A percentile compares a stretch with the other conserved stretches of the same genome.
Conservation (phyloP, 92 coral and sea anemone genomes). For the Phenganax marumi region DNA sequence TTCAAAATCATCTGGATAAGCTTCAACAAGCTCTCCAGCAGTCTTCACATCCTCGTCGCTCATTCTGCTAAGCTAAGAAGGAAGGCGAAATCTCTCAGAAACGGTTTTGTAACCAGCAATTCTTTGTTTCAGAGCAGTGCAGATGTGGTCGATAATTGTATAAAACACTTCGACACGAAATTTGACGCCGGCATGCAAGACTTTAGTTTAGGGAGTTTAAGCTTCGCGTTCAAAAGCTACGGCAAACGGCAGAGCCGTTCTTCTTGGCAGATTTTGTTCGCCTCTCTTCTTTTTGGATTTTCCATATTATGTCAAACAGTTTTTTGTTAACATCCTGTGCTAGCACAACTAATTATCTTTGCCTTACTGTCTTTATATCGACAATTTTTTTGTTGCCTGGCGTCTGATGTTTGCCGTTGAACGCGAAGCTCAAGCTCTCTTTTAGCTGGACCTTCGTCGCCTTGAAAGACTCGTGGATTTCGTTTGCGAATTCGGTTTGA, state of each 20-base stretch:
- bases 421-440: too few species aligned
- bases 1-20: slow-evolving; percentile 28
- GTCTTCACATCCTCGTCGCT: neutral
- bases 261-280: too few species aligned
- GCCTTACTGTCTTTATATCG: too few species aligned
- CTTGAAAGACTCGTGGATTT: slow-evolving; percentile 1
- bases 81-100: slow-evolving; percentile 18
- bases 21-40: neutral
- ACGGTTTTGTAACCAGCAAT: slow-evolving; percentile 21
- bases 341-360: too few species aligned
- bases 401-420: too few species aligned
- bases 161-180: slow-evolving; percentile 15
- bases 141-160: slow-evolving; percentile 13
- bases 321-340: too few species aligned
- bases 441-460: slow-evolving; percentile 19
- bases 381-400: too few species aligned
- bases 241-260: too few species aligned
- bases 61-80: neutral
- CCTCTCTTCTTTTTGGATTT: too few species aligned
- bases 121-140: slow-evolving; percentile 11
- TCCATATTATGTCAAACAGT: too few species aligned
- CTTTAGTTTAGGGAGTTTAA: too few species aligned
- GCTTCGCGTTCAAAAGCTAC: too few species aligned
- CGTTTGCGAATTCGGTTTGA: slow-evolving; percentile 8
- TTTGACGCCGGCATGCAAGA: neutral